These are phyloP conservation scores for Hypercompe scribonia DNA, from an alignment of 2,888 invertebrate genomes.

Conservation along the genomic window DNA sequence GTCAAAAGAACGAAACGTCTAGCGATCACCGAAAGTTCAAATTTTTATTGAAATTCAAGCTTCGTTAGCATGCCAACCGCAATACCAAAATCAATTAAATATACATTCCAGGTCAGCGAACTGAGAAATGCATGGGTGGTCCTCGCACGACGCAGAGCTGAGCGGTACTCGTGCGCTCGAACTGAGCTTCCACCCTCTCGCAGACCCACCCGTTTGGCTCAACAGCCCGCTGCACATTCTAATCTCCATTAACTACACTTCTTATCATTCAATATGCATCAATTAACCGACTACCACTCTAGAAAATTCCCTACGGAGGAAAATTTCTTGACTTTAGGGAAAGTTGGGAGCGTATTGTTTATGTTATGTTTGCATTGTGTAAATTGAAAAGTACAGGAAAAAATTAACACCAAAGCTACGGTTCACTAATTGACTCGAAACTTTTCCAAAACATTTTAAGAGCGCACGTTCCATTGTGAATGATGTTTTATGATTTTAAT, in stretches of 20 bases:
- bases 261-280: slow-evolving; percentile 23
- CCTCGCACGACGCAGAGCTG: slow-evolving; percentile 42
- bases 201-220: slow-evolving; percentile 14
- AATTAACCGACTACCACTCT: slow-evolving; percentile 27
- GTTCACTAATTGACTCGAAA: not conserved
- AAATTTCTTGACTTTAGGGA: not conserved
- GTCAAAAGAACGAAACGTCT: slow-evolving; percentile 22
- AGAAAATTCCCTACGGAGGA: not conserved
- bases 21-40: slow-evolving; percentile 55
- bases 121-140: slow-evolving; percentile 73
- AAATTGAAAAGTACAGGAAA: not conserved
- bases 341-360: not conserved
- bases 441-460: not conserved
- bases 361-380: not conserved
- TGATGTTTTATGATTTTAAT: not conserved
- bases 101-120: slow-evolving; percentile 74
- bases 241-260: slow-evolving; percentile 40
- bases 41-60: slow-evolving; percentile 63
- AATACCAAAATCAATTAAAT: slow-evolving; percentile 78
- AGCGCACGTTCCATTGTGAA: not conserved
- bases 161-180: slow-evolving; percentile 14
- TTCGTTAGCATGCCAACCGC: slow-evolving; percentile 67
- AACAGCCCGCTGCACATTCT: slow-evolving; percentile 34
- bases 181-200: slow-evolving; percentile 10
- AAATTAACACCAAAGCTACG: not conserved